Evolutionary conservation across 2,797 vertebrate genomes (phyloP), one percentile per base, ranked within the genome.

Genomic region (Miichthys miiuy): DNA sequence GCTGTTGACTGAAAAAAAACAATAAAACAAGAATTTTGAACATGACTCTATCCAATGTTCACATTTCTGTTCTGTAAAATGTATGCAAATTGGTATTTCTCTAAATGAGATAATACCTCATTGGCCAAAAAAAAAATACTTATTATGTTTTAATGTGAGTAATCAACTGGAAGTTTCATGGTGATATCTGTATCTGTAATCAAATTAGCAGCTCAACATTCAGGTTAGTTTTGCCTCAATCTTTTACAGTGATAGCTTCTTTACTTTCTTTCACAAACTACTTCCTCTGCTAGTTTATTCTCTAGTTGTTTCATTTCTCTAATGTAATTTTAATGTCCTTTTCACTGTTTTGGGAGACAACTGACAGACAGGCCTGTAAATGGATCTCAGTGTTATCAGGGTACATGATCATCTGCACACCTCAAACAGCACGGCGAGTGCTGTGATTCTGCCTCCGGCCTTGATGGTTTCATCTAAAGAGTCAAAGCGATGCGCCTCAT

Each of bases 351-450:
- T 47, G n/a, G 30, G 2, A 18, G 68, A 52, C 56, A 21, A 21
- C 17, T 14, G 48, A 68, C 44, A 57, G n/a, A 76, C 17, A 7
- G 27, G 52, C 42, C 41, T 58, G 63, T 60, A 63, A 71, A 63
- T 23, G 30, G 48, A 68, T 61, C 68, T 38, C 13, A 38, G 52
- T 12, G 60, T 50, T 61, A 61, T 74, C 68, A 65, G 41, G 0
- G 16, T 7, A 57, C 34, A 50, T 11, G 56, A 80, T 65, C 69
- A 18, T 64, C 46, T 17, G 50, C 83, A 27, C 69, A 99, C 98
- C 97, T 97, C 96, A 91, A 99, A 97, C 86, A 99, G 94, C 87
- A 99, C 81, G 47, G 97, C 97, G 50, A 99, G 94, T n/a, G 96
- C 97, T 75, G 96, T 96, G 94, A 99, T 93, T 75, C 94, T 96